Conservation (phyloP, 2,797 vertebrate species). For the Epinephelus awoara region DNA sequence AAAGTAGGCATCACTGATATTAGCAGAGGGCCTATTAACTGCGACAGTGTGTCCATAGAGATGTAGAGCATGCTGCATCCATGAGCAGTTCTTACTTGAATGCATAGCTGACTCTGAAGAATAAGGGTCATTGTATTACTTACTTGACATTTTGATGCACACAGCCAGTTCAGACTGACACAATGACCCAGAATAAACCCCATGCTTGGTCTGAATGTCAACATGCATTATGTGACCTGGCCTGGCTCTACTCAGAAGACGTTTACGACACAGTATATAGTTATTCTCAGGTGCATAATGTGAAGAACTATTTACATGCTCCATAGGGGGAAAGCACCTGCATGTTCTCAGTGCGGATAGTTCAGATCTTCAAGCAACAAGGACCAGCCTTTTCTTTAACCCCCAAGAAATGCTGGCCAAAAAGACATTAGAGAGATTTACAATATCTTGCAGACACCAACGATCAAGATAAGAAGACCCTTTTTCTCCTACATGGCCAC, state of each 20-base stretch:
- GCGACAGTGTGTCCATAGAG: not conserved
- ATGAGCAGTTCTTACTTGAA: slow-evolving; percentile 4
- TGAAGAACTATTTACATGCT: not conserved
- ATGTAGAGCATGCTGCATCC: slow-evolving; percentile 3
- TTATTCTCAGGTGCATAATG: not conserved
- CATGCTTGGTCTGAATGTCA: not conserved
- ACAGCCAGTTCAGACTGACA: slow-evolving; percentile 10
- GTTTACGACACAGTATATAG: not conserved
- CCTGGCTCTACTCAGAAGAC: not conserved
- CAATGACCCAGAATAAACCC: slow-evolving; percentile 14
- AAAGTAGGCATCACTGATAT: not conserved
- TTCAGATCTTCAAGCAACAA: too few species aligned
- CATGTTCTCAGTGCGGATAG: too few species aligned
- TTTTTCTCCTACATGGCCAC: too few species aligned
- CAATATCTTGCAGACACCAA: too few species aligned
- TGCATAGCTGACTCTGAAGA: not conserved
- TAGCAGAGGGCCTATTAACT: not conserved
- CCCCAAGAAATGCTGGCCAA: too few species aligned
- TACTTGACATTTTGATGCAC: slow-evolving; percentile 19
- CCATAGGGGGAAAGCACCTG: too few species aligned
- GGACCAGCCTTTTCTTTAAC: too few species aligned
- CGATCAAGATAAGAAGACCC: too few species aligned
- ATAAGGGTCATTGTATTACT: not conserved
- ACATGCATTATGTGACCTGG: slow-evolving; percentile 6
- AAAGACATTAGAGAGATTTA: too few species aligned